A percentile compares a stretch with the other conserved stretches of the same genome.
These are phyloP conservation scores for Morbakka virulenta DNA, from an alignment of 30 jellyfish, hydroid and myxozoan species.

Conservation along the genomic window DNA sequence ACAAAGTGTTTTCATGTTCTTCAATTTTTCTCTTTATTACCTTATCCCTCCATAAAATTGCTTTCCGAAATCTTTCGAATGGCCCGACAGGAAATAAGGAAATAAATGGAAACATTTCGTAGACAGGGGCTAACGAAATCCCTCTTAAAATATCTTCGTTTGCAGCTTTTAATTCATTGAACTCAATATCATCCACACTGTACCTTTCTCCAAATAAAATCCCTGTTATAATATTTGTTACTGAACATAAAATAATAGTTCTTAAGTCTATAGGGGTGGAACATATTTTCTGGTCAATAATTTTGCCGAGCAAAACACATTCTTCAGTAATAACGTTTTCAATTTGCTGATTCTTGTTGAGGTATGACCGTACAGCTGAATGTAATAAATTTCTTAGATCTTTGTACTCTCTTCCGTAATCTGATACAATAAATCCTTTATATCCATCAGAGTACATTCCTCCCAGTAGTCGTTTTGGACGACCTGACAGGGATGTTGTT, in stretches of 20 bases:
- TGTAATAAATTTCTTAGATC: constrained; percentile 35
- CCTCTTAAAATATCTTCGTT: constrained; percentile 27
- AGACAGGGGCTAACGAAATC: neutral
- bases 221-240: constrained; percentile 27
- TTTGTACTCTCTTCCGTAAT: constrained; percentile 30
- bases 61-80: constrained; percentile 1
- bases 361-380: constrained; percentile 22
- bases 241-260: constrained; percentile 5
- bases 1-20: constrained; percentile 32
- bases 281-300: neutral
- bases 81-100: constrained; percentile 13
- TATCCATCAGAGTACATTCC: constrained; percentile 6
- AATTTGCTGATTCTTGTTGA: neutral
- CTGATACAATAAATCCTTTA: constrained; percentile 23
- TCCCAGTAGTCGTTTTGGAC: constrained; percentile 41
- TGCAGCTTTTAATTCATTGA: constrained; percentile 8
- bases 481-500: constrained; percentile 38
- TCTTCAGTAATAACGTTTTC: constrained; percentile 11
- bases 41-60: constrained; percentile 18
- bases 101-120: constrained; percentile 15
- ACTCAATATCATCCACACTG: constrained; percentile 33
- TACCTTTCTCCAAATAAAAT: constrained; percentile 43
- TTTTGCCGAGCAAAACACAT: constrained; percentile 19
- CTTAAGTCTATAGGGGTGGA: constrained; percentile 24
- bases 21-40: constrained; percentile 14